Evolutionary conservation across 2,888 invertebrate genomes (phyloP), one percentile per base, ranked within the genome.

Genomic region (Glyphotaelius pellucidus): DNA sequence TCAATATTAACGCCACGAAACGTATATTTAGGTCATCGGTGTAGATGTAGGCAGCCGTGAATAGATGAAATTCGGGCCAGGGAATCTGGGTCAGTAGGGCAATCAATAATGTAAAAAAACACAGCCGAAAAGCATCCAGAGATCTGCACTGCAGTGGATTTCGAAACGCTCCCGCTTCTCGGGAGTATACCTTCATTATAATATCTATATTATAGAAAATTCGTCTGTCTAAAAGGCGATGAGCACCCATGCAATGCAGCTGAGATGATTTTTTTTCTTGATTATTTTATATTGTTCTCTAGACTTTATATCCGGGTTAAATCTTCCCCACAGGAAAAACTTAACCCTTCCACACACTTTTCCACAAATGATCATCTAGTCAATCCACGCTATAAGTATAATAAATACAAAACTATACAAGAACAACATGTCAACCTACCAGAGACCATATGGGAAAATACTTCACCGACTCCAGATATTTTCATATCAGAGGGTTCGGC

Each of bases 21-120:
- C 67, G 67, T 5, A 67, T 67, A 67, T 67, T 67, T 67, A 67
- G 67, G 67, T 67, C 67, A 67, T 67, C 67, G 67, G 67, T 67
- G 38, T 47, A 86, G n/a, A 42, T 86, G 12, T 86, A 86, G 86
- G 86, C 30, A 86, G 42, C 47, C 42, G 86, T 42, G 47, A 30
- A 86, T 86, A 86, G 86, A 42, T 42, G 86, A 83, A 67, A 83
- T 83, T 83, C 83, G 86, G 42, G 86, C 86, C 83, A 38, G 42
- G 42, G 11, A 86, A 86, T 67, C 86, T 86, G 4, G 86, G 86
- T 42, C 86, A 86, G 38, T 86, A n/a, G 86, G 86, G 9, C 86
- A 86, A 86, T 86, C 86, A 86, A 86, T 86, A 86, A 86, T 30
- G 42, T 67, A 32, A 86, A 86, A 86, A 86, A 30, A 86, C 47